phyloP scores from a whole-genome alignment of 2,113 vertebrate species.

The Piliocolobus tephrosceles region DNA sequence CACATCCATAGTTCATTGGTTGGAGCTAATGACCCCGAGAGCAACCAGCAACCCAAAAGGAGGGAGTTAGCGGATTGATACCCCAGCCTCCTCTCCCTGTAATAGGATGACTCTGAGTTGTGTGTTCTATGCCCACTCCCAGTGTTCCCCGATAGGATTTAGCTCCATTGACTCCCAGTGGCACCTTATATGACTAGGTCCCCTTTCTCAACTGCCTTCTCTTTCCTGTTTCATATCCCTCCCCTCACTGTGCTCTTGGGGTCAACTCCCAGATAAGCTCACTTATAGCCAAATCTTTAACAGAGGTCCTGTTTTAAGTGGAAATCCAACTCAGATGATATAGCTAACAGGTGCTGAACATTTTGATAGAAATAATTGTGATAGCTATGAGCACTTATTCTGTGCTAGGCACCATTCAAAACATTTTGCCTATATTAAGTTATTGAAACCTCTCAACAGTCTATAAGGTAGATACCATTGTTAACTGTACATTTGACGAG shows the following conservation, averaged over 20 bases:
- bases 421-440: background rate
- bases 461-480: background rate
- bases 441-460: background rate
- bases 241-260: background rate
- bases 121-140: fast-evolving
- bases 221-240: background rate
- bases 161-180: no score
- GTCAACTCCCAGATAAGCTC: background rate
- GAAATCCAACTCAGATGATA: background rate
- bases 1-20: background rate
- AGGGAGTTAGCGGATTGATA: background rate
- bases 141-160: background rate
- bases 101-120: background rate
- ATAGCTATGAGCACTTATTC: background rate
- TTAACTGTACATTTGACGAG: background rate
- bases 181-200: no score
- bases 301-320: background rate
- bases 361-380: background rate
- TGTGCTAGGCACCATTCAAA: background rate
- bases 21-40: background rate
- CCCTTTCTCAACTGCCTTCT: background rate
- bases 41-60: background rate
- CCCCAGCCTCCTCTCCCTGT: background rate
- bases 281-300: background rate
- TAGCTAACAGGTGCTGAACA: background rate